Conservation (phyloP, 2,797 vertebrate genomes). For the Chromobotia macracanthus region DNA sequence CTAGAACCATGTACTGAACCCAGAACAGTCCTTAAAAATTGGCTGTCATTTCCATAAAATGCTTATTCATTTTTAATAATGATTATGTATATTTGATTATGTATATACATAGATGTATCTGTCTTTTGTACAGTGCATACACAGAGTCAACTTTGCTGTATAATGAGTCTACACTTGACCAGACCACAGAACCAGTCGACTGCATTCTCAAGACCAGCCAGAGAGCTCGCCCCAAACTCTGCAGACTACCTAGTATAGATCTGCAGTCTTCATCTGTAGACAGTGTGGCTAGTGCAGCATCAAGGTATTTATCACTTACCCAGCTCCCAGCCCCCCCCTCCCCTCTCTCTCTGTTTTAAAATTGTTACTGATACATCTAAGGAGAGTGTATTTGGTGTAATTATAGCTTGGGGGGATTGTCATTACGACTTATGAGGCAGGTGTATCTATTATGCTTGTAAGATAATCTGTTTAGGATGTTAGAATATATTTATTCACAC, state of each 20-base stretch:
- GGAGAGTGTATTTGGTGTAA: constrained; percentile 2
- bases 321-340: neutral
- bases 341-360: neutral
- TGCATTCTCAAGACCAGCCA: constrained; percentile 84
- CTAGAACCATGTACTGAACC: too few species aligned
- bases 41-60: too few species aligned
- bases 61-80: neutral
- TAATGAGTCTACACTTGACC: constrained; percentile 84
- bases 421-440: neutral
- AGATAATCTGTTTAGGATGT: neutral
- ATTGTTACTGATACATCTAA: neutral
- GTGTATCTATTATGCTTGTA: constrained; percentile 5
- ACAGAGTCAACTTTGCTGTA: constrained; percentile 86
- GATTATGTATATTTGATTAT: too few species aligned
- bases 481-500: constrained; percentile 5
- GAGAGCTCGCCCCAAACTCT: constrained; percentile 84
- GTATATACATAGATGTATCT: too few species aligned
- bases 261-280: constrained; percentile 83
- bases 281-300: constrained; percentile 75
- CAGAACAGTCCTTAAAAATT: too few species aligned
- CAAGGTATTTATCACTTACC: constrained; percentile 78
- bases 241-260: constrained; percentile 84
- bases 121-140: constrained; percentile 83
- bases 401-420: neutral
- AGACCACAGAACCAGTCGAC: constrained; percentile 81